Evolutionary conservation across 2,797 vertebrate species (phyloP).

Genomic region (Myripristis murdjan): DNA sequence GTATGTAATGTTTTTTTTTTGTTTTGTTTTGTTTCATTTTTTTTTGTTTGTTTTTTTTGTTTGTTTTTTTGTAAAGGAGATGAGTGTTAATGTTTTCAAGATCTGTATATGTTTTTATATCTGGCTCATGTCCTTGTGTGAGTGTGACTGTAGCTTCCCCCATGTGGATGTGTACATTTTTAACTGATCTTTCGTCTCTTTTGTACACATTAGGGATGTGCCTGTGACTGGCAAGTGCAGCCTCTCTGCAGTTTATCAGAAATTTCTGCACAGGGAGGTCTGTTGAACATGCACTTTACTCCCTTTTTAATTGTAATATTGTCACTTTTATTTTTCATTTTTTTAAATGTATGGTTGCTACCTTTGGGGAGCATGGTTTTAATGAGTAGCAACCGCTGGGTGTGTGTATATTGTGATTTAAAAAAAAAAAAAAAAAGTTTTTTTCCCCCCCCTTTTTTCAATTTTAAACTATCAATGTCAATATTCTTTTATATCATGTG

Average conservation of each 20-base stretch:
- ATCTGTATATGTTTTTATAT: slow-evolving; percentile 68
- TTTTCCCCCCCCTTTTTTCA: slow-evolving; percentile 49
- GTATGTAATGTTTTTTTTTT: slow-evolving; percentile 46
- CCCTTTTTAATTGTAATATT: slow-evolving; percentile 75
- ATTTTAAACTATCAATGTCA: slow-evolving; percentile 83
- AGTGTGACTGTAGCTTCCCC: slow-evolving; percentile 62
- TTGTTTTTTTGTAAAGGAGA: slow-evolving; percentile 46
- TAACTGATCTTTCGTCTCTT: slow-evolving; percentile 42
- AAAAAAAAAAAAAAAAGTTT: slow-evolving; percentile 54
- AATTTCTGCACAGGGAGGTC: slow-evolving; percentile 75
- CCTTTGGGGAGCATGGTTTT: slow-evolving; percentile 77
- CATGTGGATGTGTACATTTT: slow-evolving; percentile 52
- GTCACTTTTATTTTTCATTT: slow-evolving; percentile 55
- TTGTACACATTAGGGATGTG: slow-evolving; percentile 77
- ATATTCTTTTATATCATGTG: slow-evolving; percentile 86
- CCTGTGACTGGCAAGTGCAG: slow-evolving; percentile 75
- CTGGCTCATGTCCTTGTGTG: slow-evolving; percentile 53
- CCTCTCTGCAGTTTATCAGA: slow-evolving; percentile 73
- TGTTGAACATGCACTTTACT: slow-evolving; percentile 89
- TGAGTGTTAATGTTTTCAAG: slow-evolving; percentile 67
- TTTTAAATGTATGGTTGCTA: slow-evolving; percentile 75
- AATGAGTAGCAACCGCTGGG: slow-evolving; percentile 62
- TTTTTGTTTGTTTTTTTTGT: too few species aligned
- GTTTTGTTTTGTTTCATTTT: too few species aligned
- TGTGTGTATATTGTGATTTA: slow-evolving; percentile 64